Evolutionary conservation across 2,113 vertebrate genomes (phyloP).

Genomic region (Eurypyga helias): DNA sequence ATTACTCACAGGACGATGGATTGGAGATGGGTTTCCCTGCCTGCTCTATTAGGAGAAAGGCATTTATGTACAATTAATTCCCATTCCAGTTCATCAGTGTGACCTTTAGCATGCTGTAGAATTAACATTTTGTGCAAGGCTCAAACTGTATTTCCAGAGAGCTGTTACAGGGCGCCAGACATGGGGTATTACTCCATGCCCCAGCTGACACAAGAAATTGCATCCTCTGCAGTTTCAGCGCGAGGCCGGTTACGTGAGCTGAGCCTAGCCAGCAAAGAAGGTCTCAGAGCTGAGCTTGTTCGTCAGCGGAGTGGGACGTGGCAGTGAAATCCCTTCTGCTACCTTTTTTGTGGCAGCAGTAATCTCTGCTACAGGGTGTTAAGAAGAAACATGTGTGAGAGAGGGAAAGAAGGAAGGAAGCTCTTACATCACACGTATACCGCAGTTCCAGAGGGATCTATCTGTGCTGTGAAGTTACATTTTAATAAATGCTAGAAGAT

Average conservation of each 20-base stretch:
- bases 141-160: neutral
- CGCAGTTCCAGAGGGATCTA: neutral
- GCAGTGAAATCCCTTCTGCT: fast-evolving
- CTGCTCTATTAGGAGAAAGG: neutral
- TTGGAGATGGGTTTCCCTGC: neutral
- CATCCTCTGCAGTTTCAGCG: neutral
- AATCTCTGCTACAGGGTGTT: neutral
- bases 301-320: neutral
- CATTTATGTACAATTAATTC: neutral
- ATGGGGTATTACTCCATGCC: neutral
- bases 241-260: neutral
- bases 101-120: neutral
- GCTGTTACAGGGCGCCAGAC: neutral
- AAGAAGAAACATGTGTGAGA: neutral
- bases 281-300: neutral
- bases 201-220: neutral
- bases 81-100: neutral
- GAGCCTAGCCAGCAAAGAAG: neutral
- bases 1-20: neutral
- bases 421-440: neutral
- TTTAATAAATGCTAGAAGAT: neutral
- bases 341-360: neutral
- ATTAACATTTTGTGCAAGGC: neutral
- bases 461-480: neutral
- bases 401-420: neutral